Evolutionary conservation across 2,888 invertebrate genomes (phyloP), one percentile per base, ranked within the genome.

Genomic region (Polydrusus tereticollis): DNA sequence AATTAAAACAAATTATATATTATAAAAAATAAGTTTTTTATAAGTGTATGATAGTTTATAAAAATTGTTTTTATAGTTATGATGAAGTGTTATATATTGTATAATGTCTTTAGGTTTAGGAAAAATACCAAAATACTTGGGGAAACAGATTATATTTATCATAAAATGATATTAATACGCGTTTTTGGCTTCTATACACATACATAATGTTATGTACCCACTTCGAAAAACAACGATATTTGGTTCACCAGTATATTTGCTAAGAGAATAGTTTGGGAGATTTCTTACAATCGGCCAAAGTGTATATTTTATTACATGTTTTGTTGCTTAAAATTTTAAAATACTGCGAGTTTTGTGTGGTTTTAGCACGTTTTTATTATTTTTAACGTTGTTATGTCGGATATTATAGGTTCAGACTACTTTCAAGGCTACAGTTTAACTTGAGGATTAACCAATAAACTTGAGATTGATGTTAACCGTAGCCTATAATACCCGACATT

Each of bases 31-130:
- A 58, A 43, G 55, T 70, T 60, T 67, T 77, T 69, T 75, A 74
- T 72, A 43, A 72, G 60, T 75, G 75, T 72, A 73, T 64, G 45
- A 77, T 77, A 69, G 75, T 69, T 76, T 74, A 63, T 75, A 64
- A 36, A 52, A 62, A 18, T n/a, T 67, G 62, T 62, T 62, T 60
- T 62, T 47, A 67, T 45, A 66, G 43, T 57, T 55, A 43, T 69
- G 69, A 68, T 47, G 58, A 58, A 70, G 21, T 64, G 67, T 64
- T 72, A 69, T 69, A 72, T 65, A 69, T 50, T 68, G 69, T 68
- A 63, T 55, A 57, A 55, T 69, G 26, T 52, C 33, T 14, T 68
- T 69, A 63, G 63, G 69, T 43, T 50, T 57, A 57, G 36, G 41
- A 21, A 26, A 43, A 45, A 47, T 57, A 36, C 52, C 41, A 63